Conservation (phyloP, 30 jellyfish, hydroid and myxozoan species). For the Turritopsis rubra region DNA sequence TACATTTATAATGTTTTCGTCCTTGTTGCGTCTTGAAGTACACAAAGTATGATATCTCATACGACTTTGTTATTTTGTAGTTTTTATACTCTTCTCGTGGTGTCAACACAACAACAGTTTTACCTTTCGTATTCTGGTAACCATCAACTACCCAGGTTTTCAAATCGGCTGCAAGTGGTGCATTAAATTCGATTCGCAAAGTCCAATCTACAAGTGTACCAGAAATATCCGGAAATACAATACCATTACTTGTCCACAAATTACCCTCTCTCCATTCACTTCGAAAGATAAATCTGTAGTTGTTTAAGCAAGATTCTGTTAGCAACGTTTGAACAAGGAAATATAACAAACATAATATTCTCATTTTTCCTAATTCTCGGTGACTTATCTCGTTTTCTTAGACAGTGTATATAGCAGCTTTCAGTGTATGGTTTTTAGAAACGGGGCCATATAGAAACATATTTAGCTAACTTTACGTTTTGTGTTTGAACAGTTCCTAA, state of each 20-base stretch:
- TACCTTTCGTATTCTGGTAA: neutral
- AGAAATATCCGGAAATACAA: neutral
- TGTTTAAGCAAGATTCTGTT: conserved; percentile 3
- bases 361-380: neutral
- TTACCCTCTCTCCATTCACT: conserved; percentile 24
- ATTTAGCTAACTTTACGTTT: no score
- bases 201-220: neutral
- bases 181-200: neutral
- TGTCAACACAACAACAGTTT: conserved; percentile 5
- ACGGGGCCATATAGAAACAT: no score
- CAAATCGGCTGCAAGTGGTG: conserved; percentile 8
- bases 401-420: no score
- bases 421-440: no score
- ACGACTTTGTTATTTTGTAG: neutral
- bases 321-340: neutral
- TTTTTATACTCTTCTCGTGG: neutral
- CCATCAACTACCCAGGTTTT: conserved; percentile 15
- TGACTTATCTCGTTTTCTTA: no score
- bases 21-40: neutral
- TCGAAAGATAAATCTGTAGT: neutral
- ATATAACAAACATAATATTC: neutral
- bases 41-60: neutral
- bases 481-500: neutral
- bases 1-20: neutral
- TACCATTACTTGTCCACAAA: neutral